Evolutionary conservation across 2,888 invertebrate genomes (phyloP).

Genomic region (Xestia rhomboidea): DNA sequence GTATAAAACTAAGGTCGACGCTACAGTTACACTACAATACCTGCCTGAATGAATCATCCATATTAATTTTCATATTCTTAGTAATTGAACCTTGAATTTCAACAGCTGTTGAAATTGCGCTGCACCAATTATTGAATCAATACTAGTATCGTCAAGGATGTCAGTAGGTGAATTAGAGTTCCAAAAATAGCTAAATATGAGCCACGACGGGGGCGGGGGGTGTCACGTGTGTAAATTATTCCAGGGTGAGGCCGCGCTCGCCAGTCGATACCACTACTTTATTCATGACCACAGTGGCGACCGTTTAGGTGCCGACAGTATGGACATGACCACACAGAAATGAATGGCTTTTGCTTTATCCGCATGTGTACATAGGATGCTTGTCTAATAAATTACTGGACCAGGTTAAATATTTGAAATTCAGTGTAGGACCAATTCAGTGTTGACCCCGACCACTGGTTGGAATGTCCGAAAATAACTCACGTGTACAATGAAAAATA

Average conservation of each 20-base stretch:
- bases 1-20: background rate
- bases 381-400: constrained; percentile 32
- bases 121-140: constrained; percentile 64
- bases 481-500: constrained; percentile 18
- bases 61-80: constrained; percentile 37
- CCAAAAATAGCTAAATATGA: constrained; percentile 80
- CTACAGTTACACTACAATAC: constrained; percentile 3
- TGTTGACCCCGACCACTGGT: background rate
- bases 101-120: constrained; percentile 60
- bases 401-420: constrained; percentile 23
- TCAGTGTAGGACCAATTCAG: background rate
- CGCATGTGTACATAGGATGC: constrained; percentile 36
- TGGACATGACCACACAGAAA: constrained; percentile 74
- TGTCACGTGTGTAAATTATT: constrained; percentile 87
- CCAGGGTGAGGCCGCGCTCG: constrained; percentile 79
- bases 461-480: constrained; percentile 27
- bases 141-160: constrained; percentile 65
- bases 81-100: constrained; percentile 49
- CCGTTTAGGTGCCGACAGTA: constrained; percentile 78
- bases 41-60: constrained; percentile 18
- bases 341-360: constrained; percentile 57
- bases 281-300: constrained; percentile 86
- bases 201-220: constrained; percentile 65
- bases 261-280: constrained; percentile 88
- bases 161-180: constrained; percentile 68